These are phyloP conservation scores for Drosophila suboccidentalis DNA, from an alignment of 2,888 invertebrate genomes.

Conservation along the genomic window DNA sequence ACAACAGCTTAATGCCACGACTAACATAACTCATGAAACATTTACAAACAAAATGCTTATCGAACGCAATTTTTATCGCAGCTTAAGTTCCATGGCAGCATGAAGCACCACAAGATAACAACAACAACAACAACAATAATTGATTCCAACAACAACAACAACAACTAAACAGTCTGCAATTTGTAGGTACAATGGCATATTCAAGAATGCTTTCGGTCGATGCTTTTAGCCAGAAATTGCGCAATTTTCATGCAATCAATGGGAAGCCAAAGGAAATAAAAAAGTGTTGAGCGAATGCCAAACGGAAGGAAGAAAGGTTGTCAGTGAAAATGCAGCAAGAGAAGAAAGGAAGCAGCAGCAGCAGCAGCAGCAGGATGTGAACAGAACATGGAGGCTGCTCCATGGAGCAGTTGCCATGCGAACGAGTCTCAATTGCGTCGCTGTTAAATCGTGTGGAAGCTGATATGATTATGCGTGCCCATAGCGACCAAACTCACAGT, in stretches of 20 bases:
- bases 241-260: slow-evolving; percentile 73
- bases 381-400: slow-evolving; percentile 23
- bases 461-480: slow-evolving; percentile 84
- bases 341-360: slow-evolving; percentile 3
- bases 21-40: slow-evolving; percentile 32
- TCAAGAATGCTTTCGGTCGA: slow-evolving; percentile 41
- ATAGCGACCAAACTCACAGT: slow-evolving; percentile 37
- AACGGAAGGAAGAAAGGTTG: not conserved
- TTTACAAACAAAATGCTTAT: slow-evolving; percentile 74
- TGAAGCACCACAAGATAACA: slow-evolving; percentile 58
- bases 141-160: slow-evolving; percentile 11
- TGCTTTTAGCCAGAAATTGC: slow-evolving; percentile 75
- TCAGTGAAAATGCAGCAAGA: not conserved
- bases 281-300: slow-evolving; percentile 60
- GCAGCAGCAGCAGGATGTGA: not conserved
- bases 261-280: slow-evolving; percentile 68
- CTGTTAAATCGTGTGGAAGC: slow-evolving; percentile 85
- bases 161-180: slow-evolving; percentile 29
- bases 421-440: slow-evolving; percentile 67
- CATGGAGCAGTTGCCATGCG: slow-evolving; percentile 67
- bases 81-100: slow-evolving; percentile 80
- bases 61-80: slow-evolving; percentile 75
- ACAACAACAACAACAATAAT: slow-evolving; percentile 16
- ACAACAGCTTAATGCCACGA: slow-evolving; percentile 44
- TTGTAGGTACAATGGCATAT: slow-evolving; percentile 45